Evolutionary conservation across 2,888 invertebrate genomes (phyloP).

Genomic region (Pantelozetes paolii): DNA sequence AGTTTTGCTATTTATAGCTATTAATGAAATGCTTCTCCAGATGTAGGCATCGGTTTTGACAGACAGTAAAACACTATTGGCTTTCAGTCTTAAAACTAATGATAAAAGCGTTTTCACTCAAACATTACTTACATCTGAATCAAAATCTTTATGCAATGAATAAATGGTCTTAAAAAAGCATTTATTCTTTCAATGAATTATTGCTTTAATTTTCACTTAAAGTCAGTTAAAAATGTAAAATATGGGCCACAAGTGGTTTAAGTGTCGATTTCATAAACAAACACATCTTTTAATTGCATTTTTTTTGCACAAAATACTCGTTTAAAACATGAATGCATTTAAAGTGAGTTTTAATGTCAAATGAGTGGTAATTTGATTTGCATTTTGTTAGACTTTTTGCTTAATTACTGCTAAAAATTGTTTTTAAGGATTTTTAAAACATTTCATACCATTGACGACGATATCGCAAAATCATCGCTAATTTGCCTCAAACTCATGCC

Average conservation of each 20-base stretch:
- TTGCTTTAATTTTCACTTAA: background rate
- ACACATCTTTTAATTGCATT: constrained; percentile 25
- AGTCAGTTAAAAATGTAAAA: constrained; percentile 29
- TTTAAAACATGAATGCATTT: constrained; percentile 11
- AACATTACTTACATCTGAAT: constrained; percentile 21
- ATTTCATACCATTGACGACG: constrained; percentile 18
- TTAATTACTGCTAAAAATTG: background rate
- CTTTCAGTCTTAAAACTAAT: background rate
- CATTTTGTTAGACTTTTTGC: background rate
- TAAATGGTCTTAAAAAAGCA: constrained; percentile 23
- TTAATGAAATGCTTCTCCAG: constrained; percentile 11
- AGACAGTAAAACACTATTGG: constrained; percentile 7
- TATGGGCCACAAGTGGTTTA: constrained; percentile 31
- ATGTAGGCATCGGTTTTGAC: background rate
- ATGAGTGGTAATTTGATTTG: background rate
- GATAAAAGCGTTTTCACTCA: constrained; percentile 2
- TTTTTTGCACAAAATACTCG: background rate
- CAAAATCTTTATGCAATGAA: constrained; percentile 27
- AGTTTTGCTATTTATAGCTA: constrained; percentile 27
- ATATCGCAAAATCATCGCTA: constrained; percentile 5
- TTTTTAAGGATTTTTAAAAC: background rate
- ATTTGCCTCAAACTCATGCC: constrained; percentile 25
- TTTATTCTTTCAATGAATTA: constrained; percentile 7
- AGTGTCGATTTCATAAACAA: constrained; percentile 36
- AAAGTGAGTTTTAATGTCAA: constrained; percentile 14